Evolutionary conservation across 2,797 vertebrate species (phyloP).

Genomic region (Thamnophis elegans): DNA sequence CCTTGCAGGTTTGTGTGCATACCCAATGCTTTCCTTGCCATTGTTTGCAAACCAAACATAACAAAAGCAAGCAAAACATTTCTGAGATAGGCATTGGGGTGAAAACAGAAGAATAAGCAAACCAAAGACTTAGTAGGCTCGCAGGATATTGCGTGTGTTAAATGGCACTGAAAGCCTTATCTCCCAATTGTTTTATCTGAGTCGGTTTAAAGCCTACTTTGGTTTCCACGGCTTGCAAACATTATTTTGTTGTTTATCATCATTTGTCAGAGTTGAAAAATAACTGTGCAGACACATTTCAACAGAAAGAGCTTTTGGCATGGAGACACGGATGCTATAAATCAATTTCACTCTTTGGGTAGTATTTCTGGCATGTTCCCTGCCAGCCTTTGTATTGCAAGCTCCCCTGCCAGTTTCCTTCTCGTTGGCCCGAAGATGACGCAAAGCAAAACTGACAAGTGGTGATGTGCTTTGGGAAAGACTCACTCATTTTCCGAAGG

Average conservation of each 20-base stretch:
- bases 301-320: background rate
- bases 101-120: background rate
- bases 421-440: background rate
- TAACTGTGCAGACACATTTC: background rate
- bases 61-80: background rate
- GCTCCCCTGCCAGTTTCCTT: slow-evolving; percentile 2
- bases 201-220: background rate
- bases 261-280: background rate
- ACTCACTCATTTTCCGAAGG: background rate
- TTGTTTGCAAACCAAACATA: background rate
- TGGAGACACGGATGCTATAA: background rate
- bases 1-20: background rate
- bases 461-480: background rate
- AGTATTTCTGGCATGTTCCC: background rate
- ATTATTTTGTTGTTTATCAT: background rate
- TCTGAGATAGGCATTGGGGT: background rate
- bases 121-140: background rate
- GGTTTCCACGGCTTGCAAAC: background rate
- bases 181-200: background rate
- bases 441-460: background rate
- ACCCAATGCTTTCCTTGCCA: background rate
- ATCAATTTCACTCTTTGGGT: background rate
- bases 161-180: background rate
- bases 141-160: background rate
- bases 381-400: background rate